Percentiles rank a stretch among this genome's conserved stretches.
Evolutionary conservation across 2,888 invertebrate genomes (phyloP).

Genomic region (Agrochola lota): DNA sequence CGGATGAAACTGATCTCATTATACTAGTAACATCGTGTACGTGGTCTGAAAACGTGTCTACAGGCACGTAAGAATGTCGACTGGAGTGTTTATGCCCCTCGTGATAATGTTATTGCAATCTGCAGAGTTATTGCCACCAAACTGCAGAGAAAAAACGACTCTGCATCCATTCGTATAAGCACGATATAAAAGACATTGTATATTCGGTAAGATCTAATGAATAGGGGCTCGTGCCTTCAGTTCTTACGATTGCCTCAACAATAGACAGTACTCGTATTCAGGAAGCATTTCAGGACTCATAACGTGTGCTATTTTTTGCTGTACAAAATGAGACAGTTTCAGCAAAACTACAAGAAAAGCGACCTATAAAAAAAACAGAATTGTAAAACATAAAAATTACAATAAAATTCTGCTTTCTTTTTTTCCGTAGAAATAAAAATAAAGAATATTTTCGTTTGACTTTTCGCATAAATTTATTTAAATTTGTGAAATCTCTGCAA

Average conservation of each 20-base stretch:
- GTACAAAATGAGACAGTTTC: not conserved
- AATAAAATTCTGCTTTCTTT: constrained; percentile 25
- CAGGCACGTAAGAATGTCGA: constrained; percentile 69
- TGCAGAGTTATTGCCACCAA: constrained; percentile 52
- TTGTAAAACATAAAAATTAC: constrained; percentile 6
- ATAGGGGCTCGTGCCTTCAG: constrained; percentile 48
- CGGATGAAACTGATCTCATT: constrained; percentile 41
- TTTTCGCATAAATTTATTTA: not conserved
- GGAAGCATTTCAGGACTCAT: constrained; percentile 7
- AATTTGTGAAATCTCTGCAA: constrained; percentile 20
- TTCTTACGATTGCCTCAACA: constrained; percentile 49
- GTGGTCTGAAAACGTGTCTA: constrained; percentile 67
- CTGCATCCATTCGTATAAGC: constrained; percentile 18
- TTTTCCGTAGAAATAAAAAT: constrained; percentile 17
- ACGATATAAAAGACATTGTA: constrained; percentile 41
- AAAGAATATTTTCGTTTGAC: not conserved
- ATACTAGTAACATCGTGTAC: constrained; percentile 50
- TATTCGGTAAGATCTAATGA: constrained; percentile 30
- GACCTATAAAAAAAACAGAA: constrained; percentile 11
- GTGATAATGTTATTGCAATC: constrained; percentile 68
- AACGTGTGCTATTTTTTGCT: not conserved
- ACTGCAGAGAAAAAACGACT: constrained; percentile 55
- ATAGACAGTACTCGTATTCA: constrained; percentile 20
- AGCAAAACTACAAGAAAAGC: not conserved
- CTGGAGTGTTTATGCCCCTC: constrained; percentile 65